phyloP scores from a whole-genome alignment of 1,140 invertebrate genomes.

The Microplitis mediator region DNA sequence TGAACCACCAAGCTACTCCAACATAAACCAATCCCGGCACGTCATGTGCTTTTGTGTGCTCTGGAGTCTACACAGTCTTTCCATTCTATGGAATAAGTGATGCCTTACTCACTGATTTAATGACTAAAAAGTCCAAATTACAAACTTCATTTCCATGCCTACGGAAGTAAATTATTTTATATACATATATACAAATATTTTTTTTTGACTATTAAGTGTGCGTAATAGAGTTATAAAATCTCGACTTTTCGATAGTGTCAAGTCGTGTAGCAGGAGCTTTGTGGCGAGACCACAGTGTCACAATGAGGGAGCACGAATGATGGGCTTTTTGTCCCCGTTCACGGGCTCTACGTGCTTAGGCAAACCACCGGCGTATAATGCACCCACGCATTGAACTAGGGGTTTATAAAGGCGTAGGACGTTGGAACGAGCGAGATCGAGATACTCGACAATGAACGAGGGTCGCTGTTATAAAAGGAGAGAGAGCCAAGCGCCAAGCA shows the following conservation, averaged over 20 bases:
- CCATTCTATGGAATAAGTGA: too few species aligned
- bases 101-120: too few species aligned
- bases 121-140: too few species aligned
- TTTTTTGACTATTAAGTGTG: background rate
- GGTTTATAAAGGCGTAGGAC: constrained; percentile 16
- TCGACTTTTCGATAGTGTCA: constrained; percentile 13
- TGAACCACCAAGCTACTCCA: background rate
- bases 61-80: background rate
- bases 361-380: constrained; percentile 47
- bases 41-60: constrained; percentile 12
- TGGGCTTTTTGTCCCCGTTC: constrained; percentile 35
- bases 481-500: background rate
- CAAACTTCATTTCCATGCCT: too few species aligned
- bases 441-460: background rate
- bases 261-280: constrained; percentile 26
- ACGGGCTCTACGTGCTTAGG: constrained; percentile 41
- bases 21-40: constrained; percentile 7
- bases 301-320: constrained; percentile 9
- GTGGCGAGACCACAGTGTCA: constrained; percentile 13
- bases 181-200: background rate
- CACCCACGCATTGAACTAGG: constrained; percentile 26
- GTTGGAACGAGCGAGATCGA: constrained; percentile 11
- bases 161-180: too few species aligned
- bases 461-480: background rate
- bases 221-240: background rate